Base-by-base conservation (phyloP, 1,140 invertebrate species). In the Babylonia areolata region DNA sequence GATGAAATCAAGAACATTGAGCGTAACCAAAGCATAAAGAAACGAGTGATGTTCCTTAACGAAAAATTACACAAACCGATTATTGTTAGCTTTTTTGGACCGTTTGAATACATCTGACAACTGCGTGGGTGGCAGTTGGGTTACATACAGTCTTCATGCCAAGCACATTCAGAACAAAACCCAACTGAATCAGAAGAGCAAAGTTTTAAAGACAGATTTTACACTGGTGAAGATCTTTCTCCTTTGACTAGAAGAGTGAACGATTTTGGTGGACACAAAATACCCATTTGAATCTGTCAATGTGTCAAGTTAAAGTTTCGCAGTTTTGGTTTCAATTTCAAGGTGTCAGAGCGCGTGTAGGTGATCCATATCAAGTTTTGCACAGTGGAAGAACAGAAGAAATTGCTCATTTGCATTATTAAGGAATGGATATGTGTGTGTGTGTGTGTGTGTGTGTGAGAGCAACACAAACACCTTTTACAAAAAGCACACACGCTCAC, bases 11-110 rank as follows among this genome's bases (percentile, higher is more conserved):
- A 78, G 31, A 82, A 73, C n/a, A 73, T 58, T 37, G 35, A 64
- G 37, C 37, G 33, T 46, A 28, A 79, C 5, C 31, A 71, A 71
- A 73, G 31, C 23, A 33, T 37, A 46, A 39, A 86, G 51, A 17
- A 58, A 28, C 77, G 46, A 31, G 31, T 11, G 81, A 31, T 37
- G 54, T 85, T 35, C 64, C 58, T 64, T 85, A 85, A 35, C 79
- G 88, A 33, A 87, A 92, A 85, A 86, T 88, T 54, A 90, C 90
- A 35, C 90, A 90, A 54, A 92, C 90, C 17, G 91, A 64, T 81
- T 92, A 11, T 81, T 92, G 28, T 80, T 58, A 28, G 86, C 91
- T 5, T 92, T 92, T 87, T 83, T 92, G 42, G 85, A 89, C 42
- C 81, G 89, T 12, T 81, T 92, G 6, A 92, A 92, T 81, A 85